Evolutionary conservation across 2,888 invertebrate species (phyloP), one percentile per base, ranked within the genome.

Genomic region (Microctonus hyperodae): DNA sequence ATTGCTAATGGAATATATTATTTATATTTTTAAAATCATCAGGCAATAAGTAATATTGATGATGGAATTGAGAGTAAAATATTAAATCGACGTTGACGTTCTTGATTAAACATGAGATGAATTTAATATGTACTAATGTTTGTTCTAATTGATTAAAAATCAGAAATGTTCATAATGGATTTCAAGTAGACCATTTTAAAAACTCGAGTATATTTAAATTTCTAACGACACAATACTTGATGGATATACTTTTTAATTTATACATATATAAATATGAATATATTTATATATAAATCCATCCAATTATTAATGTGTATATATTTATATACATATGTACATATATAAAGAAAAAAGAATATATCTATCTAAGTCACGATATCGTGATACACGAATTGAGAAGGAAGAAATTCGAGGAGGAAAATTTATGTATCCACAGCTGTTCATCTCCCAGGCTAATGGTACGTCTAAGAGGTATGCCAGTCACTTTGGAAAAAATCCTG

Each of bases 321-420:
- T n/a, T n/a, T n/a, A n/a, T n/a, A n/a, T n/a, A n/a, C n/a, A n/a
- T n/a, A n/a, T n/a, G n/a, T n/a, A n/a, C n/a, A n/a, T n/a, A n/a
- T n/a, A n/a, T n/a, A n/a, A n/a, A n/a, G n/a, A n/a, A n/a, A n/a
- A n/a, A n/a, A n/a, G n/a, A n/a, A n/a, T n/a, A n/a, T n/a, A n/a
- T n/a, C n/a, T n/a, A n/a, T n/a, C n/a, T n/a, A n/a, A n/a, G n/a
- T n/a, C 16, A 44, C n/a, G 44, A 6, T 44, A 7, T 20, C 44
- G 1, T 3, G 7, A 44, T 20, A 44, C 16, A 16, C 16, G 33
- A 55, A 55, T n/a, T 53, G 53, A 13, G 55, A 31, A 44, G 48
- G 28, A 67, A 59, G 67, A 67, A 63, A 67, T 67, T 67, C 20
- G 67, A 67, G 67, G 51, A 67, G 63, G 63, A 67, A 63, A n/a